These are phyloP conservation scores for Pycnomerus fuliginosus DNA, from an alignment of 2,888 invertebrate genomes.

Conservation along the genomic window DNA sequence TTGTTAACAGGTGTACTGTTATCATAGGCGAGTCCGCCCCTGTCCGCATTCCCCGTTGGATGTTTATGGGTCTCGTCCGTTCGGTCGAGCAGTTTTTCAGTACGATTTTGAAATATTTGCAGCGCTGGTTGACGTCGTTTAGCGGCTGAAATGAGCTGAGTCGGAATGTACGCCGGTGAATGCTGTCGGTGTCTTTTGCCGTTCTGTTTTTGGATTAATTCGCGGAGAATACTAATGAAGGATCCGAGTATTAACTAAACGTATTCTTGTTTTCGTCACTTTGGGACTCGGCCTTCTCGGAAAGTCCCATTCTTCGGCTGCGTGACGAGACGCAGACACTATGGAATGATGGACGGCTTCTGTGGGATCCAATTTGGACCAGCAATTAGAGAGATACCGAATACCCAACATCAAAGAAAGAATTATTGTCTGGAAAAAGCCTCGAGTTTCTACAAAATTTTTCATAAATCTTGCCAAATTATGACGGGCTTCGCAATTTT, in stretches of 20 bases:
- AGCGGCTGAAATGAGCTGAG: conserved; percentile 50
- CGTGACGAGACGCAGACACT: conserved; percentile 29
- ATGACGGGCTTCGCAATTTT: too few species aligned
- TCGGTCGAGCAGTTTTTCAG: conserved; percentile 48
- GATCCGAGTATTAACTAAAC: conserved; percentile 48
- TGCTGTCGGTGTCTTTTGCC: conserved; percentile 49
- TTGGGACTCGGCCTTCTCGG: conserved; percentile 31
- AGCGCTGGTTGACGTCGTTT: conserved; percentile 49
- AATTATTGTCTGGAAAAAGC: too few species aligned
- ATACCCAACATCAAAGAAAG: too few species aligned
- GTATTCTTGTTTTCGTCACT: conserved; percentile 50
- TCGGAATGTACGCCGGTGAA: conserved; percentile 47
- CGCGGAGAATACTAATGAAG: conserved; percentile 53
- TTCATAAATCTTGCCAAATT: too few species aligned
- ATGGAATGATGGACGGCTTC: conserved; percentile 31
- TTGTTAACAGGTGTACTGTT: too few species aligned
- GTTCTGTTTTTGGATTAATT: conserved; percentile 53
- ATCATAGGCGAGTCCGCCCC: conserved; percentile 32
- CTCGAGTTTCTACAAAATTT: too few species aligned
- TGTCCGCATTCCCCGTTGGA: conserved; percentile 41
- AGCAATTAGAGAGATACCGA: conserved; percentile 33
- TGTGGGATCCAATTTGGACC: conserved; percentile 27
- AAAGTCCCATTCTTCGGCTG: conserved; percentile 16
- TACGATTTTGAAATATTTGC: conserved; percentile 53
- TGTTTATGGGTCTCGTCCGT: conserved; percentile 50